phyloP scores from a whole-genome alignment of 2,113 vertebrate genomes.

The Antennarius striatus region DNA sequence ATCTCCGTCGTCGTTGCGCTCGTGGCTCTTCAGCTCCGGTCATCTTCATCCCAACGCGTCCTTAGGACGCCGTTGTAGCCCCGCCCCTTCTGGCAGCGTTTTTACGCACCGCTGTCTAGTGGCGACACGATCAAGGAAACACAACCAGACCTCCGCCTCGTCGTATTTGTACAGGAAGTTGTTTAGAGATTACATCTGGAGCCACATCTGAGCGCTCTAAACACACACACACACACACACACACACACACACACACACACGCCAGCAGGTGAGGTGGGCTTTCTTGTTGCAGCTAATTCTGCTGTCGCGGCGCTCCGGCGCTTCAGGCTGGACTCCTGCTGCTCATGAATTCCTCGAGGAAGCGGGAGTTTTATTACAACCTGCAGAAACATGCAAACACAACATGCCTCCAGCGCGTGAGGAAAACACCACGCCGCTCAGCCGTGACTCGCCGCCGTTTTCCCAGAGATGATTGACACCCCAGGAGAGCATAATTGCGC shows the following conservation, averaged over 20 bases:
- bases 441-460: slow-evolving; percentile 12
- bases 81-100: not conserved
- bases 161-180: slow-evolving; percentile 26
- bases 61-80: not conserved
- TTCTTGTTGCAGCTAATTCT: slow-evolving; percentile 51
- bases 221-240: slow-evolving; percentile 1
- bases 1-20: slow-evolving; percentile 61
- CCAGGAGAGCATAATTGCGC: slow-evolving; percentile 41
- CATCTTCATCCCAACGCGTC: not conserved
- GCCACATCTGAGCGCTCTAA: slow-evolving; percentile 22
- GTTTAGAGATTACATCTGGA: slow-evolving; percentile 43
- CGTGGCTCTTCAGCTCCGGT: slow-evolving; percentile 45
- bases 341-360: slow-evolving; percentile 23
- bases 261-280: slow-evolving; percentile 32
- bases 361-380: slow-evolving; percentile 7
- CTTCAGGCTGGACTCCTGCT: slow-evolving; percentile 45
- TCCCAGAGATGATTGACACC: slow-evolving; percentile 62
- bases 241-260: not conserved
- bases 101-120: not conserved
- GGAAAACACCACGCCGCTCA: not conserved
- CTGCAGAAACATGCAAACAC: slow-evolving; percentile 3
- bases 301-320: slow-evolving; percentile 48
- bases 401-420: not conserved
- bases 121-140: too few species aligned
- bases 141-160: slow-evolving; percentile 2